phyloP scores from a whole-genome alignment of 2,888 invertebrate species.

The Habrosyne pyritoides region DNA sequence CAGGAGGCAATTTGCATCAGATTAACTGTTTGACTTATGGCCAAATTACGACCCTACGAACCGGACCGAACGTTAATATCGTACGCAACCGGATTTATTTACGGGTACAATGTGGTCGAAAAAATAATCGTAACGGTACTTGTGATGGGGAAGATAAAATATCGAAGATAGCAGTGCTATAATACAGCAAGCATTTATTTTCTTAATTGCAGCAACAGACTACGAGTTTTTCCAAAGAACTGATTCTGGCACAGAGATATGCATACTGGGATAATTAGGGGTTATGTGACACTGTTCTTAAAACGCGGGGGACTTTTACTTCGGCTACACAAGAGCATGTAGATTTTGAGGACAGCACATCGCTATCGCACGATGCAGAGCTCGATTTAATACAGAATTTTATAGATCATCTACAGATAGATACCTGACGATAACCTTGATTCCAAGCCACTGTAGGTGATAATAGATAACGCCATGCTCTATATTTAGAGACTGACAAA shows the following conservation, averaged over 20 bases:
- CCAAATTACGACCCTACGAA: slow-evolving; percentile 50
- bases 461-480: background rate
- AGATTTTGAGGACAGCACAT: background rate
- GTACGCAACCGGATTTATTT: slow-evolving; percentile 46
- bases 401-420: background rate
- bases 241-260: slow-evolving; percentile 4
- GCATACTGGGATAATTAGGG: background rate
- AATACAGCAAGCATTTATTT: background rate
- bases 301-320: background rate
- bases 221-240: background rate
- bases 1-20: slow-evolving; percentile 65
- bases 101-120: slow-evolving; percentile 35
- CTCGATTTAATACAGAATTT: background rate
- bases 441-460: background rate
- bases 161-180: slow-evolving; percentile 8
- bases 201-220: slow-evolving; percentile 4
- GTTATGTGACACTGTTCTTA: background rate
- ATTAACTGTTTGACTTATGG: slow-evolving; percentile 63
- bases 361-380: background rate
- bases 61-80: slow-evolving; percentile 34
- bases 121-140: slow-evolving; percentile 48
- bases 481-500: slow-evolving; percentile 19
- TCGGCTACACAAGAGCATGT: background rate
- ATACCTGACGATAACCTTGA: background rate
- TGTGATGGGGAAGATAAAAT: slow-evolving; percentile 43